A percentile compares a stretch with the other conserved stretches of the same genome.
These are phyloP conservation scores for Panthera leo DNA, from an alignment of 2,113 vertebrate genomes.

Conservation along the genomic window DNA sequence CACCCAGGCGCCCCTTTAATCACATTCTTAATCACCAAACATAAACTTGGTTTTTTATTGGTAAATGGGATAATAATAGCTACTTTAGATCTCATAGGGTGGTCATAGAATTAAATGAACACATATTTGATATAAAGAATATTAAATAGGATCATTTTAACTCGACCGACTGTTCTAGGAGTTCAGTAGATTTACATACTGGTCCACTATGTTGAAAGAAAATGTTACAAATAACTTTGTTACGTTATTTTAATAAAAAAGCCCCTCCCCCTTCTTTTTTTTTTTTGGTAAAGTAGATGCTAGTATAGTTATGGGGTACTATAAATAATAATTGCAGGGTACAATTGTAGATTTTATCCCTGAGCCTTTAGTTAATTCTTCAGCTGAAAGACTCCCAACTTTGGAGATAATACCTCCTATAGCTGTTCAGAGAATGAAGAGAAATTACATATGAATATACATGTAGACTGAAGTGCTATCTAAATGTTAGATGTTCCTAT, in stretches of 20 bases:
- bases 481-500: background rate
- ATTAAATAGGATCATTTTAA: background rate
- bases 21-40: background rate
- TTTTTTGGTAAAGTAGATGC: background rate
- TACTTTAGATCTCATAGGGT: background rate
- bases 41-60: conserved; percentile 31
- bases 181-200: conserved; percentile 14
- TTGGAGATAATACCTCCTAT: background rate
- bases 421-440: background rate
- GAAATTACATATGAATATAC: background rate
- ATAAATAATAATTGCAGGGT: background rate
- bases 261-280: background rate
- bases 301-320: background rate
- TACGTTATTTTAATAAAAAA: background rate
- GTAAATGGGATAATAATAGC: background rate
- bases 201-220: background rate
- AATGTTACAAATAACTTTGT: background rate
- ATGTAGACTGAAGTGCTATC: background rate
- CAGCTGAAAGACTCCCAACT: background rate
- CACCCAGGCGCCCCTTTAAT: background rate
- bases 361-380: conserved; percentile 7
- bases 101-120: conserved; percentile 1
- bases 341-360: conserved; percentile 6
- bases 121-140: background rate
- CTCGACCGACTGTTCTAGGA: background rate